Conservation (phyloP, 1,140 invertebrate species). For the Pseudomyrmex cubaensis region DNA sequence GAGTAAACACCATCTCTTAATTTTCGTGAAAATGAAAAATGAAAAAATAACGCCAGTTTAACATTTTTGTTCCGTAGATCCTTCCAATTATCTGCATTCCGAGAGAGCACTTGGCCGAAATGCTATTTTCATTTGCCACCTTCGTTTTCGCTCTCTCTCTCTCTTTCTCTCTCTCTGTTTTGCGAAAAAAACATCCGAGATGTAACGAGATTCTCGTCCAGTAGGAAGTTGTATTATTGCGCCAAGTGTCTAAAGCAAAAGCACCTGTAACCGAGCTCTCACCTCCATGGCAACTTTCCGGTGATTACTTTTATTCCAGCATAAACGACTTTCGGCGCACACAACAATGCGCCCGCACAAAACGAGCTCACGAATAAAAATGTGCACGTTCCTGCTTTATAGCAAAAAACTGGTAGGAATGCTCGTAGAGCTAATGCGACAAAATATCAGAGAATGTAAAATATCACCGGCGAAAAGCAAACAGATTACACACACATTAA, state of each 20-base stretch:
- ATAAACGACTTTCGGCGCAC: constrained; percentile 47
- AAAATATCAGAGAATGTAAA: background rate
- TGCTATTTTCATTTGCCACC: constrained; percentile 5
- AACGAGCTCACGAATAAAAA: constrained; percentile 31
- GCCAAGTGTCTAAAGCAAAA: constrained; percentile 47
- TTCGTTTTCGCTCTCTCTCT: background rate
- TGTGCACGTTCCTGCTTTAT: constrained; percentile 7
- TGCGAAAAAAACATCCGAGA: background rate
- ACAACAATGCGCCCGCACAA: constrained; percentile 12
- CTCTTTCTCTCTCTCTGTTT: background rate
- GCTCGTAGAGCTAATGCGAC: background rate
- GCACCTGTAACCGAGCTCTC: constrained; percentile 24
- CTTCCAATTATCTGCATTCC: constrained; percentile 16
- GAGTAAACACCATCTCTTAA: constrained; percentile 8
- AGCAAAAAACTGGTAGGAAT: constrained; percentile 3
- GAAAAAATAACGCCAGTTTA: background rate
- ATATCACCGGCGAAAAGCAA: background rate
- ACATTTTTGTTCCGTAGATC: background rate
- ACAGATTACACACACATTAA: no score
- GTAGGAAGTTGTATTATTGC: constrained; percentile 50
- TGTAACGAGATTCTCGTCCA: background rate
- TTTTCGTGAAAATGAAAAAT: background rate
- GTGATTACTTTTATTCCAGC: constrained; percentile 47
- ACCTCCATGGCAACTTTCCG: constrained; percentile 7
- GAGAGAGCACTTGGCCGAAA: background rate